phyloP scores from a whole-genome alignment of 2,113 vertebrate species.

The Ctenomys sociabilis region DNA sequence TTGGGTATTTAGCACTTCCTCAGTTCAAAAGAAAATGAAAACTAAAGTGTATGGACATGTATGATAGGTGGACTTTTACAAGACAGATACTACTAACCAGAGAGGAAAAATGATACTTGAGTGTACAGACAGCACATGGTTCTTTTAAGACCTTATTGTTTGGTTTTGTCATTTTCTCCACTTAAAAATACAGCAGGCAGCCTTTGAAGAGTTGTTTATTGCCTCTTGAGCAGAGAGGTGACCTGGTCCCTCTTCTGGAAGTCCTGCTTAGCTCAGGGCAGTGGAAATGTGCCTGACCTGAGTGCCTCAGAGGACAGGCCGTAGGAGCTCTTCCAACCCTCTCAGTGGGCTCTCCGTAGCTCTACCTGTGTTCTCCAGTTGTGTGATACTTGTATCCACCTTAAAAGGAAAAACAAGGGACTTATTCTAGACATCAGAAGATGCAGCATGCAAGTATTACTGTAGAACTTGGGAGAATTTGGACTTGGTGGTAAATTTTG shows the following conservation, averaged over 20 bases:
- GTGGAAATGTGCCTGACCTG: neutral
- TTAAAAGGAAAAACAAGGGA: neutral
- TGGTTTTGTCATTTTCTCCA: neutral
- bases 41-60: neutral
- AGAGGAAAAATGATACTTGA: neutral
- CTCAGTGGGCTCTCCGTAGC: neutral
- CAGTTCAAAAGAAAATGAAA: neutral
- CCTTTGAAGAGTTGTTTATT: neutral
- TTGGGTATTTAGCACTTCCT: conserved; percentile 11
- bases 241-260: neutral
- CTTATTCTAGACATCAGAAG: neutral
- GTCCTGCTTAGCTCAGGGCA: neutral
- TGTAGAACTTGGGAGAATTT: neutral
- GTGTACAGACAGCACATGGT: neutral
- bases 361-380: neutral
- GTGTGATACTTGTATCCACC: neutral
- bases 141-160: neutral
- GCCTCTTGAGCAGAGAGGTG: neutral
- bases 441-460: neutral
- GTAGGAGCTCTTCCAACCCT: neutral
- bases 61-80: neutral
- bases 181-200: neutral
- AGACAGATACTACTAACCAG: neutral
- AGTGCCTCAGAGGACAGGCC: neutral
- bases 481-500: neutral